Conservation (phyloP, 2,113 vertebrate species). For the Onychorhynchus coronatus region DNA sequence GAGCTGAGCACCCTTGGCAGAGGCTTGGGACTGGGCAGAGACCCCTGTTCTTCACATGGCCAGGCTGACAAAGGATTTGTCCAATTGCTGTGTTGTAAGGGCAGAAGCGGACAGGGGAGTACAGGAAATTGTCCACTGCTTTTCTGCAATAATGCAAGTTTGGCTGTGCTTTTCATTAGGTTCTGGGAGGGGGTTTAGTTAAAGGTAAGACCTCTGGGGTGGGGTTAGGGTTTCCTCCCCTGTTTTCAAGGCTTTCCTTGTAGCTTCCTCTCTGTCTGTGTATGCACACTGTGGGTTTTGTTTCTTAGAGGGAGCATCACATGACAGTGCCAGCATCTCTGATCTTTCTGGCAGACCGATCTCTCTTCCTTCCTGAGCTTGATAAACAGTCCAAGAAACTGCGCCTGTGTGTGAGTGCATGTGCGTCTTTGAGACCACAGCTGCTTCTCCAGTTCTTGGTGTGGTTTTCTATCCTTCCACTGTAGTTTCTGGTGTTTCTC, state of each 20-base stretch:
- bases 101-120: not conserved
- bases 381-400: slow-evolving; percentile 52
- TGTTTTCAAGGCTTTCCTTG: slow-evolving; percentile 51
- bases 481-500: not conserved
- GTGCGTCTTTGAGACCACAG: not conserved
- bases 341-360: slow-evolving; percentile 52
- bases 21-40: not conserved
- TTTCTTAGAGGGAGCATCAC: slow-evolving; percentile 46
- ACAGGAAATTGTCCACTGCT: not conserved
- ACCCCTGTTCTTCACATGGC: not conserved
- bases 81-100: not conserved
- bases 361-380: slow-evolving; percentile 65
- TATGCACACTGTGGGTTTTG: slow-evolving; percentile 27
- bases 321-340: slow-evolving; percentile 45
- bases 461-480: not conserved
- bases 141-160: not conserved
- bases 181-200: not conserved
- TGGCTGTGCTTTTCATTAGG: not conserved
- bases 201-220: slow-evolving; percentile 8
- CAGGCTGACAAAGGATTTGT: not conserved
- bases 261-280: slow-evolving; percentile 38
- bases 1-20: not conserved
- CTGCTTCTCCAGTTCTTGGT: not conserved
- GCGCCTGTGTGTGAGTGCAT: not conserved
- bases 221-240: slow-evolving; percentile 43